phyloP scores from a whole-genome alignment of 2,797 vertebrate genomes.

The Poecile montanus region DNA sequence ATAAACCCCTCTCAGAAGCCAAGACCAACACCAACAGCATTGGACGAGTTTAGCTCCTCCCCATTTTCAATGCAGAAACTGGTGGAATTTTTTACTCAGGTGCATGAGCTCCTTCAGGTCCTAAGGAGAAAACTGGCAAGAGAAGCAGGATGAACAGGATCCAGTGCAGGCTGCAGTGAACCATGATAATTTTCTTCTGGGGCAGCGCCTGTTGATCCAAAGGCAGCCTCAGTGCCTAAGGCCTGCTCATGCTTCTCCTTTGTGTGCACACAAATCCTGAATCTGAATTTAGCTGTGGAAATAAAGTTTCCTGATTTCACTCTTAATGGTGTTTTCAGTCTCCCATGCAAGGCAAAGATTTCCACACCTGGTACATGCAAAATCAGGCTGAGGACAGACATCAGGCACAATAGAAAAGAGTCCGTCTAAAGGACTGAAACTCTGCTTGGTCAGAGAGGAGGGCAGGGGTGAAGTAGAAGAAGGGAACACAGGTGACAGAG shows the following conservation, averaged over 20 bases:
- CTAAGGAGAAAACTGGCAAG: neutral
- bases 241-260: neutral
- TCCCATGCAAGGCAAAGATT: neutral
- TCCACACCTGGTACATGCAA: neutral
- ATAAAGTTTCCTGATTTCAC: neutral
- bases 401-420: neutral
- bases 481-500: neutral
- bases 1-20: rapidly evolving
- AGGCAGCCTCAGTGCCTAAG: neutral
- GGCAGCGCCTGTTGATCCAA: neutral
- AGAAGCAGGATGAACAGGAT: neutral
- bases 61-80: neutral
- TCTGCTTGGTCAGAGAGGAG: neutral
- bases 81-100: neutral
- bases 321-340: neutral
- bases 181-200: neutral
- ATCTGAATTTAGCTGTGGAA: neutral
- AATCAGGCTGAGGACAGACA: neutral
- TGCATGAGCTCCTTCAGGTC: neutral
- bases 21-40: neutral
- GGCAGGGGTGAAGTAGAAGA: neutral
- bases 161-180: neutral
- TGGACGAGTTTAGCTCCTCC: rapidly evolving
- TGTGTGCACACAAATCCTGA: neutral
- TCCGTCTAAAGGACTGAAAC: neutral